Base-by-base conservation (phyloP, 35 echinoderm and acorn worm species). In the Eucidaris tribuloides region DNA sequence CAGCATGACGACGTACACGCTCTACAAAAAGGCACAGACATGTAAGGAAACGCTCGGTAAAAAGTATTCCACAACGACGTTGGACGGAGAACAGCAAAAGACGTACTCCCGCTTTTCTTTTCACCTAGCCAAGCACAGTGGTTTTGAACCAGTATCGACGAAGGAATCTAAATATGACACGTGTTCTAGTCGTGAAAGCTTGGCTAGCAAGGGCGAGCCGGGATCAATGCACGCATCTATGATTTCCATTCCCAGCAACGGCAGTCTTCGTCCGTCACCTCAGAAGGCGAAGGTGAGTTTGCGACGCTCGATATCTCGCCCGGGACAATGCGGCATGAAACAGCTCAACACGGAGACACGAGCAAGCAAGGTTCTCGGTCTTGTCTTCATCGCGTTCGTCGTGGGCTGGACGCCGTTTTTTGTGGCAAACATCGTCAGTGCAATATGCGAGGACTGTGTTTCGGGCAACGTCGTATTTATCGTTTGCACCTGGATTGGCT, bases 391-490 rank as follows among this genome's bases (percentile, higher is more conserved):
- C 19, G 68, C 81, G 7, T 96, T 96, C 41, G 83, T 96, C 0
- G 58, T 91, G 11, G 88, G 88, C 0, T 96, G 93, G 93, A 83
- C 88, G n/a, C 93, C 93, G 0, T 96, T 96, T 43, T 96, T 96
- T 59, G 32, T 87, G 23, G 59, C 80, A 11, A 96, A 96, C 46
- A 62, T 96, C 28, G 39, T 84, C 7, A 77, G 45, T 4, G 79
- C 88, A 1, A 25, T 84, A 6, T 91, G 88, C 62, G 30, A 18
- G 6, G 22, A 33, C 30, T 79, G 85, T 62, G 28, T 23, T 3
- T 50, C 81, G 33, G 79, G 78, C 43, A 28, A 20, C 5, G 65
- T 44, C 2, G 25, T 82, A 19, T 96, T 91, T 54, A 78, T 32
- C 7, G 37, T 88, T 22, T 87, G 91, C 14, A 91, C 83, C 31